Percentiles rank a stretch among this genome's conserved stretches.
Conservation (phyloP, 2,113 vertebrate genomes). For the Ceratotherium simum region DNA sequence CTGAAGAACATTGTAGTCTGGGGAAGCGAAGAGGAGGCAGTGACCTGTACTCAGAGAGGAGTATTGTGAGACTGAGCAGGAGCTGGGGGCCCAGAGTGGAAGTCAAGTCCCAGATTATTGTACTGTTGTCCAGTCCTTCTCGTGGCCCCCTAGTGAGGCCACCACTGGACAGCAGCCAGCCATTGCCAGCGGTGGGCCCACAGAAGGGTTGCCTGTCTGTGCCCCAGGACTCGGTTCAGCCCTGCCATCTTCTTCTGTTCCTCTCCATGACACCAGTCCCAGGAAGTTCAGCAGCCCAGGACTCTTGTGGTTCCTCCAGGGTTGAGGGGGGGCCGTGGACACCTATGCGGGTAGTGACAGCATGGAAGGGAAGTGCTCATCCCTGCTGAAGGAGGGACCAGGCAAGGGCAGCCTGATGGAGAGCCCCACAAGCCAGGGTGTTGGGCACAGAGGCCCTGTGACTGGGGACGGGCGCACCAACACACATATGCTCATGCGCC, state of each 20-base stretch:
- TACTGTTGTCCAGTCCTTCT: background rate
- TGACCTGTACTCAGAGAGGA: background rate
- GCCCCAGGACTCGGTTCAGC: background rate
- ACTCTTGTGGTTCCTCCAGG: background rate
- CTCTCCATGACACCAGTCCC: background rate
- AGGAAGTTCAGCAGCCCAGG: background rate
- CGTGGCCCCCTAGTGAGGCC: background rate
- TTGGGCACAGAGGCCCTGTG: background rate
- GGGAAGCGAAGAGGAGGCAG: background rate
- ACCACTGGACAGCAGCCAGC: background rate
- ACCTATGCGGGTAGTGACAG: background rate
- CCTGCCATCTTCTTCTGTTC: background rate
- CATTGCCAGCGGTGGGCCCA: fast-evolving
- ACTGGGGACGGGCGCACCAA: fast-evolving
- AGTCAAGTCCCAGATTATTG: background rate
- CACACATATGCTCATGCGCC: fast-evolving
- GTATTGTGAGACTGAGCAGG: background rate
- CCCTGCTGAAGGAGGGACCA: background rate
- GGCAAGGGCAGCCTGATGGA: background rate
- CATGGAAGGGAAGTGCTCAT: background rate
- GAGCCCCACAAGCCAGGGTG: background rate
- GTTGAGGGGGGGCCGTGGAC: background rate
- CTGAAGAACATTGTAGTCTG: background rate
- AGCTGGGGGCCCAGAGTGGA: background rate
- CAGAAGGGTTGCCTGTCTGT: background rate